These are phyloP conservation scores for Drosophila fuyamai DNA, from an alignment of 1,140 invertebrate species.

Conservation along the genomic window DNA sequence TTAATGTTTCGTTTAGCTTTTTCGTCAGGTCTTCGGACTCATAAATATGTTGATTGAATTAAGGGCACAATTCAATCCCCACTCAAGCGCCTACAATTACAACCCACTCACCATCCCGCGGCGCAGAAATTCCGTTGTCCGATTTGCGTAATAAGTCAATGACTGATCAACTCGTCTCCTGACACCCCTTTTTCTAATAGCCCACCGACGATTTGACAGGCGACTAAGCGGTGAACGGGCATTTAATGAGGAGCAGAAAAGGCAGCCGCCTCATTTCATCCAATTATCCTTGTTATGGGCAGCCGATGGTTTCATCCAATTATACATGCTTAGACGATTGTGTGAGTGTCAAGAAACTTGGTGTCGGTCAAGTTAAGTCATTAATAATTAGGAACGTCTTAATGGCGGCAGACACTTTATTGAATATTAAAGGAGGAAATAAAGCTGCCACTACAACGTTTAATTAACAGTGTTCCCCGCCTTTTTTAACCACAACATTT, in stretches of 20 bases:
- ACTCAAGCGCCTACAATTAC: background rate
- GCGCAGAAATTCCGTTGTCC: slow-evolving; percentile 55
- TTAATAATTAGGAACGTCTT: slow-evolving; percentile 64
- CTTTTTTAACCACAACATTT: slow-evolving; percentile 24
- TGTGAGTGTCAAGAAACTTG: slow-evolving; percentile 56
- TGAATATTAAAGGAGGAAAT: slow-evolving; percentile 11
- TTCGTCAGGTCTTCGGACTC: slow-evolving; percentile 38
- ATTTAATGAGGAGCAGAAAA: slow-evolving; percentile 41
- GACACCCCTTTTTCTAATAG: slow-evolving; percentile 66
- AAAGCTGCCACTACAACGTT: background rate
- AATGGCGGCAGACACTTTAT: slow-evolving; percentile 19
- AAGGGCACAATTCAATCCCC: slow-evolving; percentile 47
- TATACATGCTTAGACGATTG: slow-evolving; percentile 19
- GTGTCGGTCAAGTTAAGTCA: slow-evolving; percentile 60
- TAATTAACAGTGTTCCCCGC: slow-evolving; percentile 10
- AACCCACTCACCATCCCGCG: background rate
- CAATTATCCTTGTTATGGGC: slow-evolving; percentile 55
- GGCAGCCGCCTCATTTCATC: slow-evolving; percentile 64
- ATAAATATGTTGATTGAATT: slow-evolving; percentile 68
- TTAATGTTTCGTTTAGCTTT: background rate
- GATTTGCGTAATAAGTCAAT: slow-evolving; percentile 79
- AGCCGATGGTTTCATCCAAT: slow-evolving; percentile 21
- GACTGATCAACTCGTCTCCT: slow-evolving; percentile 31
- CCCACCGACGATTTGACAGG: slow-evolving; percentile 68
- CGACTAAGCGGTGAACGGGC: slow-evolving; percentile 59